Evolutionary conservation across 2,113 vertebrate species (phyloP), one percentile per base, ranked within the genome.

Genomic region (Phrynosoma platyrhinos): DNA sequence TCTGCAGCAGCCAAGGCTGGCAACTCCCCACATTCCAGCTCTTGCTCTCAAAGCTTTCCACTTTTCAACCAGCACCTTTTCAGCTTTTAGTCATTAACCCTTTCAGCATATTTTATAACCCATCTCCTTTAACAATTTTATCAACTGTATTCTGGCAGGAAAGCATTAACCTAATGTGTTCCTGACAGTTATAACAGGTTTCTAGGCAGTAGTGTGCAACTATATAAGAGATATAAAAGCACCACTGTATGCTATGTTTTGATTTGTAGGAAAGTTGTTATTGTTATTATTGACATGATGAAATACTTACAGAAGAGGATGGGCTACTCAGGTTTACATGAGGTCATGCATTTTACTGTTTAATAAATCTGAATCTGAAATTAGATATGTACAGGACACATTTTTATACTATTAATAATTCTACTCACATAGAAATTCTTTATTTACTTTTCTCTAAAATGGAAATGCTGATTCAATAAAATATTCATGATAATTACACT

Each of bases 401-500:
- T 47, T 83, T 1, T 83, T n/a, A 75, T 83, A 9, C 7, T 85
- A 27, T 52, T 86, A 92, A 64, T 71, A 87, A 86, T 71, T 87
- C 1, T 69, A 85, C 68, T 68, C 84, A 74, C 68, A 3, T 79
- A 91, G 90, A 92, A 88, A 64, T n/a, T 42, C 81, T 72, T 87
- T 92, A 88, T 92, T 94, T 79, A 89, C 79, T 25, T 91, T 86
- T 87, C 64, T 91, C 78, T 36, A 91, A 93, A 88, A 69, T 75
- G 14, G 47, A 47, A 88, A 83, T 91, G 69, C 16, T 66, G 42
- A 66, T 78, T 66, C 88, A 89, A 86, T 93, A 93, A 95, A 95
- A 62, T 40, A 88, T 81, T 79, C 79, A 77, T 91, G 76, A 92
- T 92, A 94, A 94, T 92, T 92, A 87, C 68, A 88, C 86, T 84